Evolutionary conservation across 2,888 invertebrate genomes (phyloP).

Genomic region (Rhyacophila evoluta): DNA sequence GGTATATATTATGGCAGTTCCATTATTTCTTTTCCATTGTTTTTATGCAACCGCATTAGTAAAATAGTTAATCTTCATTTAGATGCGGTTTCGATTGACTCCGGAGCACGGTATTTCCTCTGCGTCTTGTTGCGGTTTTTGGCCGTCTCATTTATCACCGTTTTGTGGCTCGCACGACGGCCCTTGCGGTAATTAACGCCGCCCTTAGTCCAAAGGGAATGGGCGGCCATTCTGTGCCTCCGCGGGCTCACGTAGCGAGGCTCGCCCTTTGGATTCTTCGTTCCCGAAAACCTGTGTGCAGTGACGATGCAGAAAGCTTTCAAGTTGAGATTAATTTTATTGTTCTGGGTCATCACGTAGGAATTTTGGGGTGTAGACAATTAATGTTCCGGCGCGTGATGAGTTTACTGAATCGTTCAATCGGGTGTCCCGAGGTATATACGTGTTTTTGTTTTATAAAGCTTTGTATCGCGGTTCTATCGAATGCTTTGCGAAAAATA

Average conservation of each 20-base stretch:
- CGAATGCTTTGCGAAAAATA: neutral
- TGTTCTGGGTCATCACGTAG: constrained; percentile 34
- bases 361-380: constrained; percentile 27
- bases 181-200: constrained; percentile 41
- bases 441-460: neutral
- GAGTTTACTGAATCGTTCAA: constrained; percentile 37
- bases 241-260: neutral
- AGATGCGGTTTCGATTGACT: constrained; percentile 28
- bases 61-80: constrained; percentile 41
- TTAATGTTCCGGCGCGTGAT: constrained; percentile 44
- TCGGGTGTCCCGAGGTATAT: constrained; percentile 12
- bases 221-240: neutral
- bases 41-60: constrained; percentile 8
- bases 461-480: neutral
- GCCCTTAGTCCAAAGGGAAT: constrained; percentile 3
- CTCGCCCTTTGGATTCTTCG: neutral
- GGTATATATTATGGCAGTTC: neutral
- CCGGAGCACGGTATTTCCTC: neutral
- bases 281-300: neutral
- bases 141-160: constrained; percentile 45
- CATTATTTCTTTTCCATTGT: neutral
- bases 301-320: constrained; percentile 47
- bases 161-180: constrained; percentile 29
- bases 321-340: constrained; percentile 42
- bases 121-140: neutral